phyloP scores from a whole-genome alignment of 1,140 invertebrate species.

The Sweltsa coloradensis region DNA sequence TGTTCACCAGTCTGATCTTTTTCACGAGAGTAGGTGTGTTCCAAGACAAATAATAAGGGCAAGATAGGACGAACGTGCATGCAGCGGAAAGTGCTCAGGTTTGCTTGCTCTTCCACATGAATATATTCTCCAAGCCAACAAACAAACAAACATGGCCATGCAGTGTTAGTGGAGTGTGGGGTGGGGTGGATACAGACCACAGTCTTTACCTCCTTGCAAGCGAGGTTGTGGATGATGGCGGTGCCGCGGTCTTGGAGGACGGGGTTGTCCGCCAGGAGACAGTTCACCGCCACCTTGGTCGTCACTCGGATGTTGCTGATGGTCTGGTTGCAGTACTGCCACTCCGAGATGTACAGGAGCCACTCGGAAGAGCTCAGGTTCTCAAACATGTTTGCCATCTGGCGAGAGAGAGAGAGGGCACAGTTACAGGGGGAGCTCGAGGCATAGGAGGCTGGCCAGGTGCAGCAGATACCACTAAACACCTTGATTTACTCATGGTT shows the following conservation, averaged over 20 bases:
- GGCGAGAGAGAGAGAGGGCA: too few species aligned
- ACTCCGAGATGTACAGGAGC: conserved; percentile 86
- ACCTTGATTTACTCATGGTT: too few species aligned
- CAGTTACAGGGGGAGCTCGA: too few species aligned
- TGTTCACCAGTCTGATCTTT: too few species aligned
- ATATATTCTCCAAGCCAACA: too few species aligned
- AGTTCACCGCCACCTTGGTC: conserved; percentile 81
- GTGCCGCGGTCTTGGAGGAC: conserved; percentile 66
- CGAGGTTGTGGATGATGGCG: conserved; percentile 81
- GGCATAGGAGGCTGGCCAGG: too few species aligned
- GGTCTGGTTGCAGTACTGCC: conserved; percentile 56
- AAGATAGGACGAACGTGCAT: too few species aligned
- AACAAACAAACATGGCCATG: neutral
- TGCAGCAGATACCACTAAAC: too few species aligned
- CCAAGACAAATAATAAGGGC: too few species aligned
- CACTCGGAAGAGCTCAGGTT: conserved; percentile 82
- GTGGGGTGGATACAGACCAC: conserved; percentile 68
- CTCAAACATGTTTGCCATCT: conserved; percentile 87
- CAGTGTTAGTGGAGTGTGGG: neutral
- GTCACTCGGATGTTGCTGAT: conserved; percentile 83
- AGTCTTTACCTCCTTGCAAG: conserved; percentile 93
- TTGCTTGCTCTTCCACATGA: too few species aligned
- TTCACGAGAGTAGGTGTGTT: too few species aligned
- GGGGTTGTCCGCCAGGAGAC: conserved; percentile 57
- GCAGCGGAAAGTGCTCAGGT: too few species aligned